phyloP scores from a whole-genome alignment of 2,797 vertebrate genomes.

The Psittacula derbiana region DNA sequence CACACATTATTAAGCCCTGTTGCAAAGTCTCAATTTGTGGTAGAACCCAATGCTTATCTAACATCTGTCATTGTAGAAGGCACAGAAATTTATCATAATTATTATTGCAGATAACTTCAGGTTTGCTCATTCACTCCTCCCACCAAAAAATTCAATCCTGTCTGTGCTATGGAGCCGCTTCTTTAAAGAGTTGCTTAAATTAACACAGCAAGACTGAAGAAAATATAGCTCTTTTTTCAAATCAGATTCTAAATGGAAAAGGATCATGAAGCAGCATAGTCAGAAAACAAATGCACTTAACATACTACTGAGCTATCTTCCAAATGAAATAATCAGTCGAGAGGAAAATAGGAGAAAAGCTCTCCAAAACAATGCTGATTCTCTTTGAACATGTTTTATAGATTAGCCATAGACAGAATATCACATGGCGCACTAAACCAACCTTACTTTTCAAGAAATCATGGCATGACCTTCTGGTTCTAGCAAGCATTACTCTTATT shows the following conservation, averaged over 20 bases:
- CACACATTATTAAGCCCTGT: neutral
- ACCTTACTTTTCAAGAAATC: neutral
- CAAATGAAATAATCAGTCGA: neutral
- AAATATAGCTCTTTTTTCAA: neutral
- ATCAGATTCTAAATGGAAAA: neutral
- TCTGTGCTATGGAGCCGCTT: neutral
- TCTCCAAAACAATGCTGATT: neutral
- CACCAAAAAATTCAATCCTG: neutral
- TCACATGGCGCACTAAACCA: neutral
- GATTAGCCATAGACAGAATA: neutral
- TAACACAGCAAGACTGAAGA: neutral
- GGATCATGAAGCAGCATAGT: neutral
- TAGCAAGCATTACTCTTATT: neutral
- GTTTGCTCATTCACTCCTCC: neutral
- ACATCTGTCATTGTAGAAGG: neutral
- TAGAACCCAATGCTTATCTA: neutral
- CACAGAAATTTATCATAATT: neutral
- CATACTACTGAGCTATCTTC: neutral
- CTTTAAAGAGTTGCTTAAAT: neutral
- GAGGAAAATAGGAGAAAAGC: neutral
- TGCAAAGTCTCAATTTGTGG: neutral
- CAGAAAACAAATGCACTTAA: neutral
- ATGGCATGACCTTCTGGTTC: neutral
- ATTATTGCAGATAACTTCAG: neutral
- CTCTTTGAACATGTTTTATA: neutral